Evolutionary conservation across 1,140 invertebrate genomes (phyloP), one percentile per base, ranked within the genome.

Genomic region (Trichonephila clavata): DNA sequence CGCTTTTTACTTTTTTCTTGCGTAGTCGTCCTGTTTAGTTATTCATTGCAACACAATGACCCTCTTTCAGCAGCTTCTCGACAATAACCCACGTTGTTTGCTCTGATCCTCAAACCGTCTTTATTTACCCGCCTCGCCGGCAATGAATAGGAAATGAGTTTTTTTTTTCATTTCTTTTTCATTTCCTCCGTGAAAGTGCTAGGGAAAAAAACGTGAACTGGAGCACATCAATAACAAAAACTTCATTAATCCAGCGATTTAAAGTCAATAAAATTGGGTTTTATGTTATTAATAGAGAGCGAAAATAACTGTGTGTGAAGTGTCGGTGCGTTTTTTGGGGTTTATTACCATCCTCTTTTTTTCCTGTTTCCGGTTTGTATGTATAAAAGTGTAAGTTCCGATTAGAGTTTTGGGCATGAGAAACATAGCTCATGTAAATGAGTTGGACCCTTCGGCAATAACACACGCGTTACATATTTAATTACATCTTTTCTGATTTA

Each of bases 1-100:
- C 50, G 7, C 10, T 50, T 50, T 50, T 50, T 50, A 13, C 10
- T 5, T 50, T 50, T 50, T 50, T 50, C 50, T 50, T 50, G 50
- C 50, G 50, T 50, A 50, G 50, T 50, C 50, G 50, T 50, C 7
- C 16, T 77, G 71, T 77, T 77, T 77, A 77, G 71, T 77, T 20
- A 77, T 77, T 39, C 71, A 77, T 77, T 77, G 71, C 71, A 77
- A 77, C 71, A 77, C 71, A 77, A 39, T 77, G 71, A 77, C 71
- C 71, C 71, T 77, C 71, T 77, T 77, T 77, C 32, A 77, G 27
- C 71, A 32, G 27, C 4, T 5, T 27, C 32, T 27, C 71, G 32
- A 50, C 50, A 7, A 16, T 27, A 6, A 18, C 71, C 71, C 27
- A 77, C 71, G 71, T 27, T 39, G 27, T 39, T 77, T 39, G 71